Evolutionary conservation across 2,797 vertebrate species (phyloP).

Genomic region (Leptatherina wallacei): DNA sequence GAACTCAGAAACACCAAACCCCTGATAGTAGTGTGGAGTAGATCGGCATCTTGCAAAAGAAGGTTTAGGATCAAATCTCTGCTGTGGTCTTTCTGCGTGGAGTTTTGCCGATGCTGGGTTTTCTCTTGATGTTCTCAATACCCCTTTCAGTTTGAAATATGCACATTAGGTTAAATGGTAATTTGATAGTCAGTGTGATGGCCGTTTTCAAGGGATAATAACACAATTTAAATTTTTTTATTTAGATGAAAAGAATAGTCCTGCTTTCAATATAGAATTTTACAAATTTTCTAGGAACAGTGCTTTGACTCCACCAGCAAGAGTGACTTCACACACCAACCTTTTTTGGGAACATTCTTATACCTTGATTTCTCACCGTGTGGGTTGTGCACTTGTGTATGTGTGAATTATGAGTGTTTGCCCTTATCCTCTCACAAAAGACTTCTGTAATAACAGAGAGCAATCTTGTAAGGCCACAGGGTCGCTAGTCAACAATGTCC

Average conservation of each 20-base stretch:
- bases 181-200: background rate
- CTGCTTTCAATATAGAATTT: too few species aligned
- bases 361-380: background rate
- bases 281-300: background rate
- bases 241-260: background rate
- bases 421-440: conserved; percentile 39
- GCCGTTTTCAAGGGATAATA: background rate
- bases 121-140: background rate
- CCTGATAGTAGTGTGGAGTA: background rate
- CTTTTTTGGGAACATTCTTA: background rate
- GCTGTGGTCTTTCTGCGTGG: too few species aligned
- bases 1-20: background rate
- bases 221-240: background rate
- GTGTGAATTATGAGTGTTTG: conserved; percentile 31
- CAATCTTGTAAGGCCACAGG: conserved; percentile 67
- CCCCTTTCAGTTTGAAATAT: background rate
- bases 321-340: background rate
- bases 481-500: conserved; percentile 56
- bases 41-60: too few species aligned
- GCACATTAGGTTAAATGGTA: background rate
- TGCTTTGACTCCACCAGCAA: background rate
- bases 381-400: background rate
- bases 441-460: conserved; percentile 67
- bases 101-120: background rate
- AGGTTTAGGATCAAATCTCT: too few species aligned